Percentiles rank a stretch among this genome's conserved stretches.
Evolutionary conservation across 2,888 invertebrate genomes (phyloP).

Genomic region (Hedya salicella): DNA sequence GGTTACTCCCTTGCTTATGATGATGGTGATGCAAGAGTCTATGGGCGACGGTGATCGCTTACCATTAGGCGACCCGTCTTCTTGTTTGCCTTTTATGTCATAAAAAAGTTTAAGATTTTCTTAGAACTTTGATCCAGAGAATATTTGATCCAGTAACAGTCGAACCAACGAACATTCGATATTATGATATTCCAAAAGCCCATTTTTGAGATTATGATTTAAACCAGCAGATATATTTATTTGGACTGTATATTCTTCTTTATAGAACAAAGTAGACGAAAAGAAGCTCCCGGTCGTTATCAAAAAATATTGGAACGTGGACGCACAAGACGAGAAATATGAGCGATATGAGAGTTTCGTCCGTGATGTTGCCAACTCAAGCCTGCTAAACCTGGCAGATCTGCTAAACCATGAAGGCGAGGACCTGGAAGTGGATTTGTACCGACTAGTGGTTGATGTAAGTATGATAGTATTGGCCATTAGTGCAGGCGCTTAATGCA

Average conservation of each 20-base stretch:
- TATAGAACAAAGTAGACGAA: conserved; percentile 65
- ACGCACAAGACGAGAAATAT: conserved; percentile 59
- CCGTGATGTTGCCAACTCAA: conserved; percentile 66
- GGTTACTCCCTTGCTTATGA: too few species aligned
- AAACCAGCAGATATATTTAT: background rate
- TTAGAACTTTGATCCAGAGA: too few species aligned
- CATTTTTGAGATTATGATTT: too few species aligned
- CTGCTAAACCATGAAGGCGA: conserved; percentile 67
- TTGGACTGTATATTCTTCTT: background rate
- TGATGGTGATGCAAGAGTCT: too few species aligned
- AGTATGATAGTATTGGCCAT: conserved; percentile 41
- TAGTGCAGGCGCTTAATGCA: too few species aligned
- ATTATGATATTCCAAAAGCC: too few species aligned
- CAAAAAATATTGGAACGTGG: conserved; percentile 62
- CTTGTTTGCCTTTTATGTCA: too few species aligned
- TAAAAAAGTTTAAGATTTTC: too few species aligned
- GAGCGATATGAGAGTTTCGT: conserved; percentile 72
- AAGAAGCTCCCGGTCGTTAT: conserved; percentile 60
- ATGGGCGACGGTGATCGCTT: too few species aligned
- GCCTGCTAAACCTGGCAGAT: conserved; percentile 65
- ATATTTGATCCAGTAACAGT: too few species aligned
- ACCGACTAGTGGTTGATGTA: conserved; percentile 75
- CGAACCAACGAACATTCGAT: too few species aligned
- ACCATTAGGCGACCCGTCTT: too few species aligned
- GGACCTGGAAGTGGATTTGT: conserved; percentile 65